phyloP scores from a whole-genome alignment of 1,140 invertebrate genomes.

The Halesus radiatus region DNA sequence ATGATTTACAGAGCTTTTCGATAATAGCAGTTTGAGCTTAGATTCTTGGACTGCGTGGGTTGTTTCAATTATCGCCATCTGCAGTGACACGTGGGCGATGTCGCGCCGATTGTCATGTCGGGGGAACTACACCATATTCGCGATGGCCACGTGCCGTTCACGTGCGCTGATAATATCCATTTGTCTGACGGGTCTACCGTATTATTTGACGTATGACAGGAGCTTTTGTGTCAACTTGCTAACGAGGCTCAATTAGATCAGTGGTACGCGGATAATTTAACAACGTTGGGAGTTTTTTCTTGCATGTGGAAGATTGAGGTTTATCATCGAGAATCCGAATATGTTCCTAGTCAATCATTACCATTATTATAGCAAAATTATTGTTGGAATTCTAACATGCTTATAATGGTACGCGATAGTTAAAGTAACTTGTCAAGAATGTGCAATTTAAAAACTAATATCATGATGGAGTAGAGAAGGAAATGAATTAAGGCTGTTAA shows the following conservation, averaged over 20 bases:
- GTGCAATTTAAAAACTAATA: too few species aligned
- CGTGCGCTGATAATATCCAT: slow-evolving; percentile 28
- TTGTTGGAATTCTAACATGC: too few species aligned
- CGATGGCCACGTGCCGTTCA: slow-evolving; percentile 31
- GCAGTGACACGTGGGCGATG: slow-evolving; percentile 9
- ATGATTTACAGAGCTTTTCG: background rate
- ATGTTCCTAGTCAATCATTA: too few species aligned
- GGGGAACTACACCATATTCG: background rate
- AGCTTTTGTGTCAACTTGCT: slow-evolving; percentile 26
- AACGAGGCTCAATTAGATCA: slow-evolving; percentile 17
- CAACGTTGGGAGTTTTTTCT: too few species aligned
- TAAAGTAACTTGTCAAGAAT: too few species aligned
- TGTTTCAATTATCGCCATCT: background rate
- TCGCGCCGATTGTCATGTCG: background rate
- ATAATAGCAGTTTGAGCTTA: background rate
- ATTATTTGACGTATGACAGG: slow-evolving; percentile 17
- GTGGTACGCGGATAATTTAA: too few species aligned
- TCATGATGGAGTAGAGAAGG: too few species aligned
- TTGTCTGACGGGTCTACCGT: slow-evolving; percentile 15
- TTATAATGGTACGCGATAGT: too few species aligned
- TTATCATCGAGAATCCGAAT: too few species aligned
- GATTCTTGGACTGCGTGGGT: background rate
- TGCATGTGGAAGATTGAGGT: too few species aligned
- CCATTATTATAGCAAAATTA: too few species aligned
- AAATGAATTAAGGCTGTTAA: too few species aligned